These are phyloP conservation scores for Enteromius treurensis DNA, from an alignment of 2,797 vertebrate genomes.

Conservation along the genomic window DNA sequence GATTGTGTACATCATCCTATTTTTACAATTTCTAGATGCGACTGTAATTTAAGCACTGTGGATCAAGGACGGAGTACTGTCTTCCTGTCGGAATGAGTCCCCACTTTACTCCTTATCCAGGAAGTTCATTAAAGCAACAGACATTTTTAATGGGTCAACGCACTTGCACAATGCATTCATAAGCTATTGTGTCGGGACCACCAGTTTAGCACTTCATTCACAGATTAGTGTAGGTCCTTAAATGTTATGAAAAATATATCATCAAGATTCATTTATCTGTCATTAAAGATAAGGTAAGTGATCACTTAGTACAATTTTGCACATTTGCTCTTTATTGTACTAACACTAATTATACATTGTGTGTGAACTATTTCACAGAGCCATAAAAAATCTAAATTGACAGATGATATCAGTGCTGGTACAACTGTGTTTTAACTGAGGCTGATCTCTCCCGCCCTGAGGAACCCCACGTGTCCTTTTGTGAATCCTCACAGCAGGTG, in stretches of 20 bases:
- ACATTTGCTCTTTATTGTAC: background rate
- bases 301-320: background rate
- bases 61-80: conserved; percentile 10
- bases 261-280: background rate
- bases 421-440: conserved; percentile 7
- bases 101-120: conserved; percentile 56
- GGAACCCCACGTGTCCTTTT: conserved; percentile 20
- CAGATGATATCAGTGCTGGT: conserved; percentile 17
- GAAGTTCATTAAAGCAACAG: conserved; percentile 72
- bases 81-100: conserved; percentile 22
- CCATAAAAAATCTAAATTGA: background rate
- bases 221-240: conserved; percentile 20
- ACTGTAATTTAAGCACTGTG: conserved; percentile 28
- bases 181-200: conserved; percentile 53
- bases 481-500: conserved; percentile 48
- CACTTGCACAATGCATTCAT: conserved; percentile 59
- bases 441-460: conserved; percentile 12
- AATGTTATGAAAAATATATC: conserved; percentile 21
- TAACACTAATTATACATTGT: background rate
- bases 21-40: conserved; percentile 1
- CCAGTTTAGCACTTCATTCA: conserved; percentile 37
- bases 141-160: conserved; percentile 65
- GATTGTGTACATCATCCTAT: background rate
- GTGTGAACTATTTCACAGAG: background rate
- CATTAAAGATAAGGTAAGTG: background rate